These are phyloP conservation scores for Apogon talboti DNA, from an alignment of 2,797 vertebrate genomes.

Conservation along the genomic window DNA sequence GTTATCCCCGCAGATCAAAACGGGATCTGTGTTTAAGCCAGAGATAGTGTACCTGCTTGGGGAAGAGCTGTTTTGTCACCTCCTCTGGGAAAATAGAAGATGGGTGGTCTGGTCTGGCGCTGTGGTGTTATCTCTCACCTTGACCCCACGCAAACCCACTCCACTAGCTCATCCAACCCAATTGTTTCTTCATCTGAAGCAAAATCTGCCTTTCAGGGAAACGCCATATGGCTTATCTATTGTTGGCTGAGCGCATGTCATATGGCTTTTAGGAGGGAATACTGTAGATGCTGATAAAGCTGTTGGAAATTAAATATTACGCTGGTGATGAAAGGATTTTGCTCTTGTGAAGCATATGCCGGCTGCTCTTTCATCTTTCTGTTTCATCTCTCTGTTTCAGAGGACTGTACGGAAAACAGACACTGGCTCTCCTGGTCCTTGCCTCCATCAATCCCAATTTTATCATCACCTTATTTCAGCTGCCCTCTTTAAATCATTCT, in stretches of 20 bases:
- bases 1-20: slow-evolving; percentile 77
- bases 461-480: slow-evolving; percentile 42
- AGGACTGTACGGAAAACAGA: slow-evolving; percentile 64
- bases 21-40: slow-evolving; percentile 65
- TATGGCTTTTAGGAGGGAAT: slow-evolving; percentile 58
- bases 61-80: slow-evolving; percentile 45
- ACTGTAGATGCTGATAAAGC: slow-evolving; percentile 65
- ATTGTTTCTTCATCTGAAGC: slow-evolving; percentile 63
- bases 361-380: slow-evolving; percentile 67
- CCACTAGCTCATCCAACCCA: slow-evolving; percentile 28
- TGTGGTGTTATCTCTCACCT: slow-evolving; percentile 54
- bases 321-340: slow-evolving; percentile 67
- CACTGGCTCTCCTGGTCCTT: slow-evolving; percentile 55
- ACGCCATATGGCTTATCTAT: slow-evolving; percentile 64
- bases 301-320: slow-evolving; percentile 69
- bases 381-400: slow-evolving; percentile 73
- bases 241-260: slow-evolving; percentile 61
- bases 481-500: slow-evolving; percentile 21
- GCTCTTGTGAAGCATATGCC: slow-evolving; percentile 60
- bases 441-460: slow-evolving; percentile 49
- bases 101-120: slow-evolving; percentile 50
- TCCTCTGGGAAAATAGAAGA: slow-evolving; percentile 52
- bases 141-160: slow-evolving; percentile 48
- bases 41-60: slow-evolving; percentile 60
- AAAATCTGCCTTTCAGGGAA: slow-evolving; percentile 63